Conservation (phyloP, 2,113 vertebrate species). For the crab-eating macaque (Macaca fascicularis) region DNA sequence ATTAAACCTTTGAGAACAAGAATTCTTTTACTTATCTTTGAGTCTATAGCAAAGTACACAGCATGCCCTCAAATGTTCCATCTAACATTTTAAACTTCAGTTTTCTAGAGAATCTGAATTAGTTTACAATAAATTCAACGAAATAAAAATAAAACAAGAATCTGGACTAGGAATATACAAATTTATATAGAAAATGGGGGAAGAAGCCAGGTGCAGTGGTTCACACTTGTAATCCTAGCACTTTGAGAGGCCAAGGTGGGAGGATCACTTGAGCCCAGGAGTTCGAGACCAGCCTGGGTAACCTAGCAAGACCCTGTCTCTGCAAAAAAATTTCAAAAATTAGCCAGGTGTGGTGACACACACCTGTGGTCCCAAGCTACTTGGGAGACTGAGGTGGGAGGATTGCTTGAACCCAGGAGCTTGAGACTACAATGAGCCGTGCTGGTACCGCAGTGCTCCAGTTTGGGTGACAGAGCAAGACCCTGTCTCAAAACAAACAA, state of each 20-base stretch:
- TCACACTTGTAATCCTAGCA: neutral
- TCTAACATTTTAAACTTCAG: neutral
- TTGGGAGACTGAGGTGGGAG: neutral
- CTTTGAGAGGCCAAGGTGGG: neutral
- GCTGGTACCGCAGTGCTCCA: neutral
- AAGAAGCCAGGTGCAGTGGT: neutral
- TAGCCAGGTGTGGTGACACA: neutral
- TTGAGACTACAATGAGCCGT: neutral
- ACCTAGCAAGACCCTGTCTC: neutral
- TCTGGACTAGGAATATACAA: neutral
- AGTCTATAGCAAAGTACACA: neutral
- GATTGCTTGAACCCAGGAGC: neutral
- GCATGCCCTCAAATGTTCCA: neutral
- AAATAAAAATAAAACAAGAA: slow-evolving; percentile 14
- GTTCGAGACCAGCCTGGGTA: neutral
- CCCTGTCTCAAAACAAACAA: neutral
- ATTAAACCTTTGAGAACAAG: neutral
- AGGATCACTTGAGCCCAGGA: neutral
- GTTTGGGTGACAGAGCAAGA: neutral
- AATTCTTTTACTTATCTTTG: neutral
- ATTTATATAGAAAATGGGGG: neutral
- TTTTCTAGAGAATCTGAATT: neutral
- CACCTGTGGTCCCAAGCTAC: neutral
- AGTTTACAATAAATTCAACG: slow-evolving; percentile 12
- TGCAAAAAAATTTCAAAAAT: too few species aligned